Base-by-base conservation (phyloP, 2,888 invertebrate genomes). In the Rotaria magnacalcarata region DNA sequence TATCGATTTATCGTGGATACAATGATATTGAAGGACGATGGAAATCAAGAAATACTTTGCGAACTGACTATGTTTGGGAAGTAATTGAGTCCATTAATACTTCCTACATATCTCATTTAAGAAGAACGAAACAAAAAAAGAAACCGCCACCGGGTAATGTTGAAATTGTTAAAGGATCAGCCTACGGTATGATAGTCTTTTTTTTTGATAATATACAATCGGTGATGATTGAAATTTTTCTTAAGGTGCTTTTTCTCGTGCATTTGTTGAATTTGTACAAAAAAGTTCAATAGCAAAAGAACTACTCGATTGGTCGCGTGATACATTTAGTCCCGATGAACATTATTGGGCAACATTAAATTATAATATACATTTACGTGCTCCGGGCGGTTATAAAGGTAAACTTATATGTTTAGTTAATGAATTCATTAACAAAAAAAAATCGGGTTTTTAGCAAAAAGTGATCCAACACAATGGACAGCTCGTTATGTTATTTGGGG, bases 1-100 rank as follows among this genome's bases (percentile, higher is more conserved):
- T 91, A 47, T 89, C 89, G 86, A 89, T 89, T 52, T 90, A 90
- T 87, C 90, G 91, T 87, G 90, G 90, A 41, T 87, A 89, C 54
- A 91, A 91, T 87, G 90, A 90, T 60, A 89, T 91, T 21, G 91
- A 91, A 75, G 84, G 58, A 27, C 10, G 50, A 80, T 47, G 80
- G 80, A 47, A 47, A 47, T 34, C 41, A 24, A 43, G 56, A 84
- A 84, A 54, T 54, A 11, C 16, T 4, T 3, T 50, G 19, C 47
- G 86, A 41, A 85, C 60, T 11, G 87, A 90, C 90, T 0, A 88
- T 90, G n/a, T 43, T 10, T 80, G 24, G 43, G 1, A 80, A 47
- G 2, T 86, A 89, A 19, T 88, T 89, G 85, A 67, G 89, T 0
- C 87, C 87, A n/a, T 1, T 11, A 7, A 11, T 47, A 14, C 8